Evolutionary conservation across 2,888 invertebrate species (phyloP), one percentile per base, ranked within the genome.

Genomic region (Zygothrica quintamaculata): DNA sequence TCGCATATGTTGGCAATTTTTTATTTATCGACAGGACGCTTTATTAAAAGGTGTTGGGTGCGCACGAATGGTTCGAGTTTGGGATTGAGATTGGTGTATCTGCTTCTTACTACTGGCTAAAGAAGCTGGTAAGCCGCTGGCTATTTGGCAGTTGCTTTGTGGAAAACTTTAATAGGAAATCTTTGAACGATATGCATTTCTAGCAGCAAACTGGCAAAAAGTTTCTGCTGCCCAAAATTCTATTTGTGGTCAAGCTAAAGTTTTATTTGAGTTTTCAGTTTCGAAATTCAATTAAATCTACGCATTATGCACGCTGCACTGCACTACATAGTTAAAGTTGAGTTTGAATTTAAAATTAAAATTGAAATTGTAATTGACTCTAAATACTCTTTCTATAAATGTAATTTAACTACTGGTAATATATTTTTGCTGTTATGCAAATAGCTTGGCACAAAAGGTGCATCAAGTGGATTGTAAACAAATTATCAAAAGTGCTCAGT

Each of bases 1-100:
- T 74, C 71, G 78, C 84, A 80, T 77, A 80, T 88, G 88, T 79
- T 76, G 78, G 87, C 88, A 87, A 87, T 88, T 88, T 88, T 74
- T 77, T 77, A 78, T 87, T 87, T 88, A 87, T 87, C 81, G 87
- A 74, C 82, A 62, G 50, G 70, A 33, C 47, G 56, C 67, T 68
- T 64, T 66, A 70, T 58, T 68, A 65, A 65, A 79, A 81, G 80
- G 80, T 81, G 80, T 81, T 79, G 58, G 66, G 15, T 69, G 29
- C 18, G 42, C 47, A 56, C 43, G 55, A 34, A 22, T 31, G 42
- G 9, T n/a, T 34, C 11, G 44, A 18, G 33, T 8, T 1, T 5
- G 16, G 26, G n/a, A n/a, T n/a, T n/a, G n/a, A n/a, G n/a, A 18
- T 57, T 37, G 25, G 50, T n/a, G 26, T 25, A 12, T 29, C 8